A percentile compares a stretch with the other conserved stretches of the same genome.
These are phyloP conservation scores for Drosophila lacteicornis DNA, from an alignment of 1,140 invertebrate species.

Conservation along the genomic window DNA sequence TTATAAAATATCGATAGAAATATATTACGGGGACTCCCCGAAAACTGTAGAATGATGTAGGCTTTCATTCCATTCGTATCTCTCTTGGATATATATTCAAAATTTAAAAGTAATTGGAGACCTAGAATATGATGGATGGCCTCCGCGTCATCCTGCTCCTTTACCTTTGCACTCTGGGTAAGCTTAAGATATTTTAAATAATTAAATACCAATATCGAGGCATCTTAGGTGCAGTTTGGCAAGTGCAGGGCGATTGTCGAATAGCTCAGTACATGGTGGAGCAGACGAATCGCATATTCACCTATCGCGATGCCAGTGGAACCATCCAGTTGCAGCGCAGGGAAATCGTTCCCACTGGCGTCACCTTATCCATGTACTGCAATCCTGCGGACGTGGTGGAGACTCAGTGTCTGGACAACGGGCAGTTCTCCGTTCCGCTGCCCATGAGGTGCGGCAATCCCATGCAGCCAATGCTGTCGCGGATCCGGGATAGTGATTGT, in stretches of 20 bases:
- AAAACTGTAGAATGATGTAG: neutral
- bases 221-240: neutral
- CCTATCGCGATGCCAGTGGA: slow-evolving; percentile 49
- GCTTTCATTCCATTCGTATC: neutral
- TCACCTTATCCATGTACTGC: slow-evolving; percentile 51
- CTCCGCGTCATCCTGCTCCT: neutral
- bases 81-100: neutral
- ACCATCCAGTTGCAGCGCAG: slow-evolving; percentile 47
- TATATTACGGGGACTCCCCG: neutral
- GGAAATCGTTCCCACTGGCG: slow-evolving; percentile 45
- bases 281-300: slow-evolving; percentile 54
- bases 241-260: slow-evolving; percentile 26
- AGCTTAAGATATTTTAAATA: neutral
- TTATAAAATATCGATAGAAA: neutral
- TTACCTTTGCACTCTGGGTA: slow-evolving; percentile 13
- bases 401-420: slow-evolving; percentile 42
- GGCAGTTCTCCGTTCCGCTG: slow-evolving; percentile 19
- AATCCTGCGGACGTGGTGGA: slow-evolving; percentile 28
- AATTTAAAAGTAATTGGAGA: neutral
- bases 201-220: accelerated
- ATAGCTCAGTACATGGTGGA: slow-evolving; percentile 38
- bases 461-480: slow-evolving; percentile 22
- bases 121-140: slow-evolving; percentile 4
- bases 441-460: slow-evolving; percentile 53
- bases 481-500: slow-evolving; percentile 23